Conservation (phyloP, 2,797 vertebrate species). For the Hoplostethus atlanticus region DNA sequence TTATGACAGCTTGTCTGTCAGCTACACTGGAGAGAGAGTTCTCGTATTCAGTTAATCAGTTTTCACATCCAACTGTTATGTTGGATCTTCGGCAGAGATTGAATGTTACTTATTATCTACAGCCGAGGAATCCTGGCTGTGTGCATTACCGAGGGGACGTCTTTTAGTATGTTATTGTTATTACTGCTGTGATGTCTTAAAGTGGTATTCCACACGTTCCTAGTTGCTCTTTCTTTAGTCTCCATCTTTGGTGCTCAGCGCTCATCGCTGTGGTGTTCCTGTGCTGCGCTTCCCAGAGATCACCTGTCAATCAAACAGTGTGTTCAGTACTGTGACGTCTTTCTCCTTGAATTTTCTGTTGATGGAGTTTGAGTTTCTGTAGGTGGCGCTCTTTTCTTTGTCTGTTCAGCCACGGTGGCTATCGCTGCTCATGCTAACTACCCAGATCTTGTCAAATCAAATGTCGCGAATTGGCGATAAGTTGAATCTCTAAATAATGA, state of each 20-base stretch:
- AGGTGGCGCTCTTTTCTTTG: too few relatives aligned
- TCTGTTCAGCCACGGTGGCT: too few relatives aligned
- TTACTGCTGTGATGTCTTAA: background rate
- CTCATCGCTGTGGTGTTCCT: too few relatives aligned
- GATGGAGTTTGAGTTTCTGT: too few relatives aligned
- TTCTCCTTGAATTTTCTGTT: background rate
- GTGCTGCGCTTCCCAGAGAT: background rate
- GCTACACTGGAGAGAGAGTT: constrained; percentile 8
- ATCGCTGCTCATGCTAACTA: too few relatives aligned
- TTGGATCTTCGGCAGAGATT: background rate
- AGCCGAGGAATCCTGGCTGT: background rate
- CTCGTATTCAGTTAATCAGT: constrained; percentile 18
- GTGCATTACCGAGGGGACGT: background rate
- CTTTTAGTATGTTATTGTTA: background rate
- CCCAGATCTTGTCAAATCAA: too few relatives aligned
- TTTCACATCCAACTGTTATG: constrained; percentile 6
- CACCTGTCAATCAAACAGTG: background rate
- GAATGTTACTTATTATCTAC: background rate
- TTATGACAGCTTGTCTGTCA: constrained; percentile 36
- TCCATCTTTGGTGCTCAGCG: too few relatives aligned
- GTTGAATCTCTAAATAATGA: too few relatives aligned
- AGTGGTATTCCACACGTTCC: background rate
- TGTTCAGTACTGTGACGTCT: background rate
- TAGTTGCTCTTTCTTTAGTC: too few relatives aligned
- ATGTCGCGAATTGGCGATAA: too few relatives aligned